Evolutionary conservation across 2,888 invertebrate species (phyloP), one percentile per base, ranked within the genome.

Genomic region (Spilarctia lutea): DNA sequence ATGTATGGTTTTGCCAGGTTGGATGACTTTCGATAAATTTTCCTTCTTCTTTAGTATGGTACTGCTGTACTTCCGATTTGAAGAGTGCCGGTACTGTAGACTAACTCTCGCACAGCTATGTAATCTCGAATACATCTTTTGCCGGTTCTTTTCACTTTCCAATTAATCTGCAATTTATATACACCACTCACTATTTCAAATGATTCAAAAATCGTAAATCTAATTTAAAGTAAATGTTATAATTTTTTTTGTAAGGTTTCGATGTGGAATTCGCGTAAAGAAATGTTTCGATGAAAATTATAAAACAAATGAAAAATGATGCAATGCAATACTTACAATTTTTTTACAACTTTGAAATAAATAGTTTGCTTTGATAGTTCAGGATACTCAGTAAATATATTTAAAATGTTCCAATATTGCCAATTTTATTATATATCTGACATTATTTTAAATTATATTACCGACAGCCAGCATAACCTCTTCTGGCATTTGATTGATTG

Each of bases 1-100:
- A 82, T 97, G 96, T 35, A 97, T 90, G 7, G 92, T 91, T 85
- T 96, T 96, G 11, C 97, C 97, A 1, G 94, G 91, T 33, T 90
- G 90, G 33, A 94, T 76, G 24, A 77, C 81, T 72, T 87, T 91
- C 3, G 87, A 24, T 0, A 82, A 33, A 33, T 84, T 81, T 79
- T 94, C 93, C 78, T 93, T 94, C 85, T 92, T 94, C 87, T 92
- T 94, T 33, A 94, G 81, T 60, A 92, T 89, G 60, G 89, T 90
- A 65, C 83, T 90, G 82, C 92, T 92, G 82, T 91, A 91, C 24
- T 81, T 84, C 63, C 85, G 83, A 63, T 77, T 84, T 69, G 76
- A 56, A n/a, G 83, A 79, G 27, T 91, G 72, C 0, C 91, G 91
- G 68, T 86, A 90, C 42, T 87, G 91, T 27, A 91, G 73, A 27